Evolutionary conservation across 2,113 vertebrate genomes (phyloP).

Genomic region (Platanista minor): DNA sequence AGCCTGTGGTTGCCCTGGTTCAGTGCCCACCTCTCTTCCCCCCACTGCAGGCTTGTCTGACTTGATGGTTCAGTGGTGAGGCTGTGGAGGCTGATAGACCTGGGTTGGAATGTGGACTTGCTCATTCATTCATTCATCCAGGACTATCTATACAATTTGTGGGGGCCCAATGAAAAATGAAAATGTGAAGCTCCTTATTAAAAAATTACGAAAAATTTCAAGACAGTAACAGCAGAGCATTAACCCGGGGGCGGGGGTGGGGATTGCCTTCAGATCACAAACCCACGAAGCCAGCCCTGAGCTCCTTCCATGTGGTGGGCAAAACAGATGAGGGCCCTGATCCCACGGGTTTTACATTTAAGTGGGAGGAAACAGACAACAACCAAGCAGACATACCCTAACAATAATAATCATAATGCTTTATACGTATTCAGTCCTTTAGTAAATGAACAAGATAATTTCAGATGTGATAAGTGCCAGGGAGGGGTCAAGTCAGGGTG

Average conservation of each 20-base stretch:
- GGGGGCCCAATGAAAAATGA: neutral
- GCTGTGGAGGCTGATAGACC: neutral
- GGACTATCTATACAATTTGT: neutral
- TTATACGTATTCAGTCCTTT: neutral
- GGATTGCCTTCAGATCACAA: neutral
- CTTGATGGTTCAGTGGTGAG: neutral
- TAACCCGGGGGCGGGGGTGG: neutral
- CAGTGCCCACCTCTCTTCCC: neutral
- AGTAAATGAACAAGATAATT: neutral
- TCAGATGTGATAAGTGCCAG: neutral
- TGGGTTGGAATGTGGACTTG: neutral
- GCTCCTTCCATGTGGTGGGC: fast-evolving
- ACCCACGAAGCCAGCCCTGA: neutral
- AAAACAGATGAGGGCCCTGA: neutral
- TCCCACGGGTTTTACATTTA: neutral
- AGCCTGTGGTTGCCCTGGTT: neutral
- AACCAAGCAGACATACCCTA: neutral
- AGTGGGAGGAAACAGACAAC: neutral
- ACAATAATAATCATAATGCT: neutral
- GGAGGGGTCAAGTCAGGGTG: neutral
- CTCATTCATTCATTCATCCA: neutral
- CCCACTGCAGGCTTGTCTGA: neutral
- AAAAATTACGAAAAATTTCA: neutral
- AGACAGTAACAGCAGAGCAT: neutral
- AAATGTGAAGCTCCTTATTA: neutral